Base-by-base conservation (phyloP, 2,888 invertebrate species). In the Calliphora vomitoria region DNA sequence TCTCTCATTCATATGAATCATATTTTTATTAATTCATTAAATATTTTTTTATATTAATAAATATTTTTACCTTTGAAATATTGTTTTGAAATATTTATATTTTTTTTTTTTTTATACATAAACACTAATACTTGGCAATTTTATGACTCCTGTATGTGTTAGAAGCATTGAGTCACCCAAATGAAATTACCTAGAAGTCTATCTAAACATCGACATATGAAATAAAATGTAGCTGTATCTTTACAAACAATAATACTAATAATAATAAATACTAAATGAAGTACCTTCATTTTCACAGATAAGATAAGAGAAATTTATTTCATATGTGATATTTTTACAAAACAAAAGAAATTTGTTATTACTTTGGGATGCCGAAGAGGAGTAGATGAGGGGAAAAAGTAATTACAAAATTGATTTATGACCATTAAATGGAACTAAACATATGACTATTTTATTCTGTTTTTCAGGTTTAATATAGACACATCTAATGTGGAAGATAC, bases 341-440 rank as follows among this genome's bases (percentile, higher is more conserved):
- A 66, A 44, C 44, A 66, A 41, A 41, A 66, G 18, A 10, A 62
- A 62, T 62, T 35, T 15, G n/a, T 62, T 35, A 15, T 38, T 64
- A 64, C 62, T 35, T 15, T 5, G n/a, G 0, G 35, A n/a, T 38
- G 62, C 8, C 3, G 15, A 35, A n/a, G 18, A 15, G 35, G 38
- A 15, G 38, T n/a, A n/a, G n/a, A n/a, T 3, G 35, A 10, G 18
- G 35, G 4, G 38, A 31, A 60, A 60, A 60, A 11, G n/a, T 31
- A 58, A 44, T 20, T 47, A 79, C 15, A 60, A 69, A 79, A 50
- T 47, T 60, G 41, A 80, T 71, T 60, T 80, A 62, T 72, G n/a
- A n/a, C 60, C 38, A 71, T 80, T 80, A 68, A 80, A 69, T 80
- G 31, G 69, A 60, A 78, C 55, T 8, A 68, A 76, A 76, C 31